A percentile compares a stretch with the other conserved stretches of the same genome.
Conservation (phyloP, 2,113 vertebrate species). For the Scomber japonicus region DNA sequence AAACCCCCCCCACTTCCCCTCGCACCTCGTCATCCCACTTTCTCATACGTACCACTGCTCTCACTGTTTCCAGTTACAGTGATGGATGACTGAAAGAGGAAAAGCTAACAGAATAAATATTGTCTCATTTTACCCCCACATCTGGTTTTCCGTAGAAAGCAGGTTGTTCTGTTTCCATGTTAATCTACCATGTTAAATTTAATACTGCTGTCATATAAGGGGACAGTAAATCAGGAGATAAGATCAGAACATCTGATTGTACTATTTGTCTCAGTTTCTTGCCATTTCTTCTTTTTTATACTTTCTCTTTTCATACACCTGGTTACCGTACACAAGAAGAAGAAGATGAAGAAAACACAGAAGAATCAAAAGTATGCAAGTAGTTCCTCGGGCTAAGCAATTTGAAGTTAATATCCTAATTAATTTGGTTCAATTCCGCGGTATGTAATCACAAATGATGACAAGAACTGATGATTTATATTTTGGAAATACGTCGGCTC, state of each 20-base stretch:
- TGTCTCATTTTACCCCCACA: slow-evolving; percentile 72
- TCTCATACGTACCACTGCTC: slow-evolving; percentile 47
- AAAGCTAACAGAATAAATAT: slow-evolving; percentile 81
- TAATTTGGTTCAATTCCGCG: slow-evolving; percentile 14
- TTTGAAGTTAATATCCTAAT: slow-evolving; percentile 26
- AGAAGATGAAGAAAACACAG: not conserved
- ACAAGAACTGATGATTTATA: slow-evolving; percentile 28
- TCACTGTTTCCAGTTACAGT: slow-evolving; percentile 78
- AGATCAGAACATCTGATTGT: not conserved
- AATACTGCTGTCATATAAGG: not conserved
- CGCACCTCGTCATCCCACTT: slow-evolving; percentile 39
- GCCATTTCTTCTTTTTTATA: not conserved
- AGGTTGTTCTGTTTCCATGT: slow-evolving; percentile 61
- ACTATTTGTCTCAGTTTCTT: not conserved
- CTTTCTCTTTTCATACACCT: not conserved
- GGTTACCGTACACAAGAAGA: not conserved
- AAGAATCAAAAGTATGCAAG: slow-evolving; percentile 20
- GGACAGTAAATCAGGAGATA: slow-evolving; percentile 32
- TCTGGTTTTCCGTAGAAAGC: slow-evolving; percentile 72
- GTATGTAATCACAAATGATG: slow-evolving; percentile 40
- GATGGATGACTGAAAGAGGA: slow-evolving; percentile 75
- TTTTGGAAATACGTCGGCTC: slow-evolving; percentile 50
- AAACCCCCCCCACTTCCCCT: not conserved
- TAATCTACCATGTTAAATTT: slow-evolving; percentile 40
- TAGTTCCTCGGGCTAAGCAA: slow-evolving; percentile 39